Evolutionary conservation across 2,797 vertebrate species (phyloP).

Genomic region (Furcifer pardalis): DNA sequence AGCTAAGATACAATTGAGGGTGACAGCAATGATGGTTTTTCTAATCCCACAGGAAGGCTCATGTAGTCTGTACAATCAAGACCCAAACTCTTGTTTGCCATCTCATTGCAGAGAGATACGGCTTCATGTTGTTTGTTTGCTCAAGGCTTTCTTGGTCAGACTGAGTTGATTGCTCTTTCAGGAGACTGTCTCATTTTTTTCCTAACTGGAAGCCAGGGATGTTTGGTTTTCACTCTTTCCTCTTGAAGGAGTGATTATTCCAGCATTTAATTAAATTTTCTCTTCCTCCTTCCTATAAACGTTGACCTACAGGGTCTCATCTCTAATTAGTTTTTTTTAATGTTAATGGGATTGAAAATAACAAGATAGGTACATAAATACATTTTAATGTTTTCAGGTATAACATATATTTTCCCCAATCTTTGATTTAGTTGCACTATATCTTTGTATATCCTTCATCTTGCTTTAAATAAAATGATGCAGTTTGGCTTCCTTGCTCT

Average conservation of each 20-base stretch:
- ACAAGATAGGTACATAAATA: background rate
- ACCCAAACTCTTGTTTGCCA: background rate
- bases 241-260: slow-evolving; percentile 37
- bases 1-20: slow-evolving; percentile 20
- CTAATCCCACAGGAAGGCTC: background rate
- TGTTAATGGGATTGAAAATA: slow-evolving; percentile 47
- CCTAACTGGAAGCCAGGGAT: slow-evolving; percentile 15
- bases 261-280: slow-evolving; percentile 58
- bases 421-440: background rate
- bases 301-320: slow-evolving; percentile 31
- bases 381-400: background rate
- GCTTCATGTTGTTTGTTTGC: background rate
- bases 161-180: slow-evolving; percentile 19
- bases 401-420: background rate
- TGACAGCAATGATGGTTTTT: background rate
- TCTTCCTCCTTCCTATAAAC: slow-evolving; percentile 39
- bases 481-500: background rate
- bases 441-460: background rate
- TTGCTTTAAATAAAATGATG: background rate
- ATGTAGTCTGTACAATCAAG: background rate
- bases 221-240: background rate
- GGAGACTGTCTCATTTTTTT: background rate
- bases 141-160: slow-evolving; percentile 23
- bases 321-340: slow-evolving; percentile 57
- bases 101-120: slow-evolving; percentile 2